phyloP scores from a whole-genome alignment of 2,797 vertebrate genomes.

The Naso thynnoides region DNA sequence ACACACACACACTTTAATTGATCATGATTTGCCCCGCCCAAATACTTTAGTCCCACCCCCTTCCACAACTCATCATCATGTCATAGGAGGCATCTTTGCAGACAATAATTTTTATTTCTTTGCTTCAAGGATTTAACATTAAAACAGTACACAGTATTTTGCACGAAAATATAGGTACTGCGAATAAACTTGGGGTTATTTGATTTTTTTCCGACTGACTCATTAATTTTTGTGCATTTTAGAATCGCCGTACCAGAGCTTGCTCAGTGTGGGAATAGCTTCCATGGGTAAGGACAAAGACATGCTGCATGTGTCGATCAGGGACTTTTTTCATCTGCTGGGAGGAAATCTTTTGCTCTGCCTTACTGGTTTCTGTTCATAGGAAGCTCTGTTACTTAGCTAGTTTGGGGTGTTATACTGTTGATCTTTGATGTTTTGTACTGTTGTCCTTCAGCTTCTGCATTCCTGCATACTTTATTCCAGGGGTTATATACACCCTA shows the following conservation, averaged over 20 bases:
- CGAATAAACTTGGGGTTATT: not conserved
- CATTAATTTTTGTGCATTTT: conserved; percentile 76
- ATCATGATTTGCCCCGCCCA: too few species aligned
- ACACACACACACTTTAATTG: too few species aligned
- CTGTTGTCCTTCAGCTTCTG: not conserved
- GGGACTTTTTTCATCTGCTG: not conserved
- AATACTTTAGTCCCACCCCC: too few species aligned
- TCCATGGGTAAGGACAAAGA: conserved; percentile 81
- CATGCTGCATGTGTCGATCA: not conserved
- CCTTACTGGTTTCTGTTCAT: not conserved
- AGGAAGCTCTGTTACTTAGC: not conserved
- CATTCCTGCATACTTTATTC: not conserved
- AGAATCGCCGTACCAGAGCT: conserved; percentile 75
- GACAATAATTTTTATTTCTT: too few species aligned
- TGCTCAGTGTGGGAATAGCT: conserved; percentile 83
- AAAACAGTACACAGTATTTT: too few species aligned
- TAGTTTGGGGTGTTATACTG: not conserved
- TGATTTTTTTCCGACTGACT: conserved; percentile 27
- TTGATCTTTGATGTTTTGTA: not conserved
- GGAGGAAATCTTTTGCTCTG: conserved; percentile 11
- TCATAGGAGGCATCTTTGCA: too few species aligned
- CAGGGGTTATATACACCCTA: too few species aligned
- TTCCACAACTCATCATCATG: too few species aligned
- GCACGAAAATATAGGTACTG: not conserved
- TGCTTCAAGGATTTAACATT: too few species aligned